Evolutionary conservation across 2,797 vertebrate genomes (phyloP).

Genomic region (Intellagama lesueurii): DNA sequence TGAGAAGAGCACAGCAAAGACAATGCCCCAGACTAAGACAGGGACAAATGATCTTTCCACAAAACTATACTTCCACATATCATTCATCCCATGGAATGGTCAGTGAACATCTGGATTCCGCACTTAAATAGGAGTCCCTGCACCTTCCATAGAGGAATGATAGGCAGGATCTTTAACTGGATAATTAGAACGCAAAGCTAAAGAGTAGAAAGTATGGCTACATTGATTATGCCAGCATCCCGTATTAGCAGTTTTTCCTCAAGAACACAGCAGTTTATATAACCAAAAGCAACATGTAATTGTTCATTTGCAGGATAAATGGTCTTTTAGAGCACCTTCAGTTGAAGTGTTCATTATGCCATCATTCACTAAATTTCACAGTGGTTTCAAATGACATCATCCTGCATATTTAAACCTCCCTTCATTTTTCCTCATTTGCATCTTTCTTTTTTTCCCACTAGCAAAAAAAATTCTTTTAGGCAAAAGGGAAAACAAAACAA

Average conservation of each 20-base stretch:
- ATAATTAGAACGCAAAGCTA: background rate
- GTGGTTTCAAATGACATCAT: background rate
- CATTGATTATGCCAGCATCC: background rate
- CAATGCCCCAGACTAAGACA: no score
- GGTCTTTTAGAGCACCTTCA: background rate
- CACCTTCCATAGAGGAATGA: no score
- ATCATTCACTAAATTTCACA: background rate
- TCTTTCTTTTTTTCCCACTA: background rate
- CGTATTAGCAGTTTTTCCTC: background rate
- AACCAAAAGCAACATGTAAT: background rate
- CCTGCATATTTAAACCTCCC: background rate
- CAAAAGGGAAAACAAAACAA: no score
- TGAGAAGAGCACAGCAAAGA: no score
- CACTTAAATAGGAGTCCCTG: no score
- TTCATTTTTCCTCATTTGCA: background rate
- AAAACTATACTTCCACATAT: no score
- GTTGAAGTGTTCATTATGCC: background rate
- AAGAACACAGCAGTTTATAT: no score
- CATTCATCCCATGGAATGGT: no score
- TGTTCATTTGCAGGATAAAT: slow-evolving; percentile 7
- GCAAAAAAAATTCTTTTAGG: background rate
- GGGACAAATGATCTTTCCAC: no score
- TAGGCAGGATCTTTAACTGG: no score
- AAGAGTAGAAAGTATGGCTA: background rate
- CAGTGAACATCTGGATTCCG: no score